Base-by-base conservation (phyloP, 2,797 vertebrate genomes). In the Pempheris klunzingeri region DNA sequence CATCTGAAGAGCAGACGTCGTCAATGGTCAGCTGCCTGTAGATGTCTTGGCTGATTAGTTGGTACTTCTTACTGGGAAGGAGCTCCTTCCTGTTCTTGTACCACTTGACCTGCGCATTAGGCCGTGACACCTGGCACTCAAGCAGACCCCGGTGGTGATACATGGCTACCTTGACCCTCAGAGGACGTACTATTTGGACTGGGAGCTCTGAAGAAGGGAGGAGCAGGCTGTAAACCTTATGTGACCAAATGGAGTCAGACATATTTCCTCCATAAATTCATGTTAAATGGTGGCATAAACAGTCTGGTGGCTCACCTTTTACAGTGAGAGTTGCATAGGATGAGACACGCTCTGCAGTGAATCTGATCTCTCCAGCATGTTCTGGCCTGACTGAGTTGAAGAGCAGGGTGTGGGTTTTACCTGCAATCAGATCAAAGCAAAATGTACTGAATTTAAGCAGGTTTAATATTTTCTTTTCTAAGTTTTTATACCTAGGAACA, bases 81-180 rank as follows among this genome's bases (percentile, higher is more conserved):
- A 99, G 92, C 86, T 97, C 95, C 39, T 78, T 26, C 0, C 86
- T 74, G 62, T 93, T 95, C 79, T 97, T 98, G 90, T 95, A 98
- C 98, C 98, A 99, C 20, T 63, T 94, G 64, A 99, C 98, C 73
- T 92, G 82, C 62, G 97, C 97, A 0, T 93, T 99, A 54, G 96
- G 89, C 7, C 97, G 94, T 1, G 98, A 99, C 64, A 99, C 95
- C 80, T 97, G 97, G 93, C 98, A 99, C 92, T 99, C 98, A 26
- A 99, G 94, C 76, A 98, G 76, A 0, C 96, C 97, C 0, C 96
- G 90, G 73, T 98, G 97, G 68, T 90, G 97, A 87, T 99, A 97
- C 83, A 99, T 96, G 22, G 96, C 97, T 0, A 98, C 97, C 92
- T 99, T 99, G 55, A 98, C 97, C 58, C 96, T 87, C 49, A 99